Base-by-base conservation (phyloP, 1,140 invertebrate species). In the Coelopa frigida region DNA sequence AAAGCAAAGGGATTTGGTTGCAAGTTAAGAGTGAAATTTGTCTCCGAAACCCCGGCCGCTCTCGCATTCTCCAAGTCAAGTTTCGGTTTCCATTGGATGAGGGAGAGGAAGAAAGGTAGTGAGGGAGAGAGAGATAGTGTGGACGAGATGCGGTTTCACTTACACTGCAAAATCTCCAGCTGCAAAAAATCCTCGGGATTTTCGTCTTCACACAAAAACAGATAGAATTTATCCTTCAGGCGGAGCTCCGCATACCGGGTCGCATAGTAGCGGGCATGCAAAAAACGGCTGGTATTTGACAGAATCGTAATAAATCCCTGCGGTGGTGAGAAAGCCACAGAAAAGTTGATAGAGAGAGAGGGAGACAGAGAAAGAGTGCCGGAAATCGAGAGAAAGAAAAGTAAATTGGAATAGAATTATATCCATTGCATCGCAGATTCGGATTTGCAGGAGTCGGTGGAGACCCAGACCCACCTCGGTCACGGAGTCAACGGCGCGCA, bases 171-270 rank as follows among this genome's bases (percentile, higher is more conserved):
- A 46, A 66, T 50, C 35, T 61, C 53, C 37, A 52, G 44, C 15
- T 44, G 31, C 5, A 66, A 29, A n/a, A 66, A 26, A 18, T 58
- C 52, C 33, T 17, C 36, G 2, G 62, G 62, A 41, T 48, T 43
- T 48, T 66, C 61, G 22, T 56, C 43, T n/a, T 59, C 62, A 26
- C 59, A 66, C 15, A 66, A 41, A 49, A 66, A 66, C 31, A 66
- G 44, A 50, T 66, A 66, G 10, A 52, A 47, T 42, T 66, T 66
- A 48, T 66, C 62, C 48, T 66, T 66, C 11, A 66, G 55, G 5
- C 62, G 48, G 42, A 66, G 51, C 31, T 56, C 52, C 12, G 62
- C 53, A 24, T 63, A 59, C 1, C 62, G 59, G 12, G 62, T 66
- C 37, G 62, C 62, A 55, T 45, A 65, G 32, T 66, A 66, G 11